Evolutionary conservation across 2,113 vertebrate species (phyloP), one percentile per base, ranked within the genome.

Genomic region (Struthio camelus): DNA sequence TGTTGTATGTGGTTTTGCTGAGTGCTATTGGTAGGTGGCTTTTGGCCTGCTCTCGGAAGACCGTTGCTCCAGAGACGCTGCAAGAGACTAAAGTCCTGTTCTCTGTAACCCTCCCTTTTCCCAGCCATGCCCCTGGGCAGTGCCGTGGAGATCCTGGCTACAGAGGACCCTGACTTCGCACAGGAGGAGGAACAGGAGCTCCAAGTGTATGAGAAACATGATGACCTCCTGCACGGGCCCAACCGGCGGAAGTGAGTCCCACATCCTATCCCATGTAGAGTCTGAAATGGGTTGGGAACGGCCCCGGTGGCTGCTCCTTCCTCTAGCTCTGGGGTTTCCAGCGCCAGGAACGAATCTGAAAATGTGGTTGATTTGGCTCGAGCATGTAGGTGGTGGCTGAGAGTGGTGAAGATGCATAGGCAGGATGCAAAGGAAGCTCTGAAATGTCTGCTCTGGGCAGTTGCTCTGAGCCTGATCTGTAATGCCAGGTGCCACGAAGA

Each of bases 171-270:
- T 0, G 97, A 99, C 77, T 96, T 97, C 0, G 20, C 58, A 0
- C 98, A 97, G 13, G 98, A 99, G 44, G 98, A 99, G 69, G 98
- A 99, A 14, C 99, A 99, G 80, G 99, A 99, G 65, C 98, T 99
- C 42, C 99, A 99, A 94, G 98, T 99, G 59, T 99, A 99, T 3
- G 99, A 99, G 97, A 99, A 99, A 54, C 99, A 99, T 6, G 99
- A 99, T 88, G 98, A 97, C 81, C 98, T 99, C 87, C 97, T 99
- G 48, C 99, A 99, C 0, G 99, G 99, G 9, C 98, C 94, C 95
- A 99, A 89, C 96, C 99, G 96, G 84, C 98, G 98, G 96, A 99
- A 96, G 99, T 99, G 96, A 94, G 98, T 94, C 44, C 19, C 70
- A 3, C 1, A 0, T 50, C 14, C 54, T n/a, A n/a, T n/a, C n/a